phyloP scores from a whole-genome alignment of 1,140 invertebrate genomes.

The Calliopsis andreniformis region DNA sequence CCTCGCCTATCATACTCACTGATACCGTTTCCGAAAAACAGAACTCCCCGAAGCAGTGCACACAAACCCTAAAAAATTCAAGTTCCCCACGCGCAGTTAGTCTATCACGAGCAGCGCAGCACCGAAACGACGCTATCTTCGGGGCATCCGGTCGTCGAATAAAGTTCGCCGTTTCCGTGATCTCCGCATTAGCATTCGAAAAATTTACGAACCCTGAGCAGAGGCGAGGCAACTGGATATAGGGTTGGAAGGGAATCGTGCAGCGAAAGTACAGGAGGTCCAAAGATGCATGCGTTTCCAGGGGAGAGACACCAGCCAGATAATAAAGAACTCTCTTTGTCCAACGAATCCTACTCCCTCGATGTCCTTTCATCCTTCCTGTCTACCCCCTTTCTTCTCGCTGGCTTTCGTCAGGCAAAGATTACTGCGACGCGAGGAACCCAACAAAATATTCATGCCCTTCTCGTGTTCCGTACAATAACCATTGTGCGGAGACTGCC shows the following conservation, averaged over 20 bases:
- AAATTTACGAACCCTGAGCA: slow-evolving; percentile 15
- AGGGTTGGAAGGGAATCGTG: too few species aligned
- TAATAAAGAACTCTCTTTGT: slow-evolving; percentile 24
- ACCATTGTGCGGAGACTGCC: slow-evolving; percentile 54
- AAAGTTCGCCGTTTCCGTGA: slow-evolving; percentile 17
- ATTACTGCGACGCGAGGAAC: slow-evolving; percentile 47
- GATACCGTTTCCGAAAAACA: too few species aligned
- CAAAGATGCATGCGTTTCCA: slow-evolving; percentile 20
- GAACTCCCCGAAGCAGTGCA: too few species aligned
- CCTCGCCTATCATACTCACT: too few species aligned
- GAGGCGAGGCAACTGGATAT: background rate
- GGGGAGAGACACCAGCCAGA: background rate
- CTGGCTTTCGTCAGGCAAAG: slow-evolving; percentile 42
- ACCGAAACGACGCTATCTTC: background rate
- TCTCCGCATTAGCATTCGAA: slow-evolving; percentile 37
- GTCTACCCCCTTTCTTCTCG: slow-evolving; percentile 12
- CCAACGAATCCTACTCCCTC: slow-evolving; percentile 21
- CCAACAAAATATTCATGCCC: slow-evolving; percentile 60
- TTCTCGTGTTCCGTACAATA: slow-evolving; percentile 45
- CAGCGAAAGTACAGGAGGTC: background rate
- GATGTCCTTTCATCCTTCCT: slow-evolving; percentile 27
- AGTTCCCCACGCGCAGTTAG: background rate
- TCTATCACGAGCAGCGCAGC: too few species aligned
- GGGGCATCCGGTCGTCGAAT: slow-evolving; percentile 7
- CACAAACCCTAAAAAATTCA: background rate